Conservation (phyloP, 1,140 invertebrate species). For the Drosophila biarmipes region DNA sequence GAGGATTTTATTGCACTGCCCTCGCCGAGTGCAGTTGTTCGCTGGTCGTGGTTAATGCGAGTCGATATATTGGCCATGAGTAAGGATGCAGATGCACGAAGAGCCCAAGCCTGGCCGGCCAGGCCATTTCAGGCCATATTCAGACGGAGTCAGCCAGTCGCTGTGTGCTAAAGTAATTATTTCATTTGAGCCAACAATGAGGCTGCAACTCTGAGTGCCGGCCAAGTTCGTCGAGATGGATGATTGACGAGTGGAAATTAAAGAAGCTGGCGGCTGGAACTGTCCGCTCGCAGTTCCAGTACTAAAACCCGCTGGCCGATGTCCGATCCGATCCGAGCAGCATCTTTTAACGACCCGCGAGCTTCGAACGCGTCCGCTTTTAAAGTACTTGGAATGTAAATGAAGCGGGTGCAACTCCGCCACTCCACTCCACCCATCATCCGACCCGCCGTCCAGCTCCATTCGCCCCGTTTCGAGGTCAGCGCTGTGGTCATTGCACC, state of each 20-base stretch:
- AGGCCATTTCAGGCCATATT: not conserved
- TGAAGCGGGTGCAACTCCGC: conserved; percentile 69
- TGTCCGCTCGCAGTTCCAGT: conserved; percentile 42
- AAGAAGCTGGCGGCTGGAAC: conserved; percentile 68
- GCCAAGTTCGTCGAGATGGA: conserved; percentile 60
- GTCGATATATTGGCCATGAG: conserved; percentile 81
- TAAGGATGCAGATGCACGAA: conserved; percentile 68
- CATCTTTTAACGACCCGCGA: conserved; percentile 68
- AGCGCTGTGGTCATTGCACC: conserved; percentile 63
- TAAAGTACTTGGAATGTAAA: conserved; percentile 80
- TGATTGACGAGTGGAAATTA: conserved; percentile 81
- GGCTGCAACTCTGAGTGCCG: conserved; percentile 71
- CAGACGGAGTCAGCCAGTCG: conserved; percentile 44
- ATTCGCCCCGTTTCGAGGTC: conserved; percentile 58
- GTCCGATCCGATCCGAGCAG: conserved; percentile 18
- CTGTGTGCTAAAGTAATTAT: conserved; percentile 81
- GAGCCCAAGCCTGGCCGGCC: not conserved
- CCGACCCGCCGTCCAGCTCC: conserved; percentile 20
- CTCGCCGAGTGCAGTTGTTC: conserved; percentile 34
- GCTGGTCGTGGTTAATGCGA: conserved; percentile 68
- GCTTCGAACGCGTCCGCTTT: conserved; percentile 54
- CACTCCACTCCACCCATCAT: conserved; percentile 14
- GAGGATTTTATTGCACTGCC: conserved; percentile 70
- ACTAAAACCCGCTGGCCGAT: conserved; percentile 50
- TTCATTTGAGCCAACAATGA: conserved; percentile 83